Base-by-base conservation (phyloP, 1,140 invertebrate genomes). In the Drosophila chauvacae region DNA sequence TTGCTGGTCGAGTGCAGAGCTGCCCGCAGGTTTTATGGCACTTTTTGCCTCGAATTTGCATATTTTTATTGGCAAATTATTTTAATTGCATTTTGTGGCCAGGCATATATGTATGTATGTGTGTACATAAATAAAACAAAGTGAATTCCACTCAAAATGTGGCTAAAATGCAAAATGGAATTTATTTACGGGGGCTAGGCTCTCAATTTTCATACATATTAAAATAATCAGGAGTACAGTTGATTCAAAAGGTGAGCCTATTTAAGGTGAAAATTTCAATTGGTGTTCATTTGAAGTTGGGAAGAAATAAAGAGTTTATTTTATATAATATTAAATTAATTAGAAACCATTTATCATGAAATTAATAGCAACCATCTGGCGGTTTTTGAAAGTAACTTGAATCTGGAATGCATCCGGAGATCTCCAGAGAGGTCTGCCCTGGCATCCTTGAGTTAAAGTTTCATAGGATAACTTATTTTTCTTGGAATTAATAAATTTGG, bases 51-150 rank as follows among this genome's bases (percentile, higher is more conserved):
- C 41, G 7, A 45, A 85, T 85, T 79, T 82, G 62, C 55, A 87
- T 86, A 75, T 87, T 79, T 71, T 81, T 87, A 81, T 85, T 81
- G 51, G 74, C 48, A 70, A 86, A 82, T 81, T 75, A 79, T 72
- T 69, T 72, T 72, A 86, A 86, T 86, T 79, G 82, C 51, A 69
- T 87, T 81, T 81, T 64, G 72, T 26, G 50, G 55, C 20, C 48
- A 56, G 35, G 60, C 66, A 48, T 45, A 20, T 20, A 44, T 23
- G 6, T 13, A 3, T 23, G 23, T 23, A 26, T 23, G 23, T 23
- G 20, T 23, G 20, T 33, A n/a, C 20, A n/a, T 28, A 13, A 16
- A 50, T 50, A 68, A 33, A 63, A 63, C 71, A 80, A 56, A 26
- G 20, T 56, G 53, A 39, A 56, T 56, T 56, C 53, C 55, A 30